Evolutionary conservation across 2,888 invertebrate genomes (phyloP), one percentile per base, ranked within the genome.

Genomic region (Nymphalis c-album): DNA sequence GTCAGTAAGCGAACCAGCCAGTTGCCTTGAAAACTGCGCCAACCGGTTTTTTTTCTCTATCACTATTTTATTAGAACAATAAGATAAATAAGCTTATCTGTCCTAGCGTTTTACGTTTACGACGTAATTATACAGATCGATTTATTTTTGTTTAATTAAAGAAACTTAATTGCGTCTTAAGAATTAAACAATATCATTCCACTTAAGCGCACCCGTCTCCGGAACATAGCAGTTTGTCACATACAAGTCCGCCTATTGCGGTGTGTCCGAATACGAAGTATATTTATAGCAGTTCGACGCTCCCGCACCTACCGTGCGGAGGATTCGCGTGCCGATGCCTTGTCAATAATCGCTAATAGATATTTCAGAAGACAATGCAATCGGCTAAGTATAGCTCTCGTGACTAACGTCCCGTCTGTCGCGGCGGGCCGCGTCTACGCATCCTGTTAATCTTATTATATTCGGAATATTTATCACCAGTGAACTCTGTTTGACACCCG

Each of bases 271-370:
- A 84, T 85, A 88, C 89, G 83, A 87, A 88, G 80, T 88, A 90
- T 91, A 91, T 90, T 90, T 84, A 91, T 92, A 92, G 89, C 85
- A 87, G 90, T 91, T 88, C 90, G 89, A 85, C 90, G 91, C 91
- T 90, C 90, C 89, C 90, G 91, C 90, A 91, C 89, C 90, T 91
- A 88, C 87, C 84, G 86, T 85, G 82, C 81, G 84, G 82, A 87
- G 88, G 85, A 91, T 86, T 90, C 84, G 91, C 91, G 84, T 91
- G 88, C 92, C 91, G 90, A 91, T 91, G 88, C 89, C 90, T 88
- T 91, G 92, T 92, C 91, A 92, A 92, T 91, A 92, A 91, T 92
- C 88, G 86, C 88, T 91, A 92, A 91, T 91, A 92, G 92, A 91
- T 89, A 91, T 91, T 90, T 91, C 87, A 91, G 91, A 92, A 90